Evolutionary conservation across 2,113 vertebrate genomes (phyloP).

Genomic region (Chinchilla lanigera): DNA sequence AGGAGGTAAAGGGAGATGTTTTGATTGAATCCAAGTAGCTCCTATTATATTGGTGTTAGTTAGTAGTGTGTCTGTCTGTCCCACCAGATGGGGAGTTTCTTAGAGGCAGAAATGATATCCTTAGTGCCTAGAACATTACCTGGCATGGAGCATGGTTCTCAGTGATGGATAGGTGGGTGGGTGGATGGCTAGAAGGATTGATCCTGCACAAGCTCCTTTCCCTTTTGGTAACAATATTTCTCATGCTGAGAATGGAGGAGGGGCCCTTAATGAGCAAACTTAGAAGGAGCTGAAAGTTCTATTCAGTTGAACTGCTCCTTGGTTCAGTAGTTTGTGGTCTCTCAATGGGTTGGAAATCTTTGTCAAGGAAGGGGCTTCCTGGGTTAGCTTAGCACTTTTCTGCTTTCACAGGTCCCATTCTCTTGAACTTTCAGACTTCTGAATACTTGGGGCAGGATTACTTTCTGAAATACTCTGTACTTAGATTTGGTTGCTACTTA

Average conservation of each 20-base stretch:
- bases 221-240: background rate
- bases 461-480: background rate
- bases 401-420: background rate
- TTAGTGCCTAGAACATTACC: background rate
- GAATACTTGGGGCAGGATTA: background rate
- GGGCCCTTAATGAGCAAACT: background rate
- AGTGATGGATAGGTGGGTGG: background rate
- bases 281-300: constrained; percentile 21
- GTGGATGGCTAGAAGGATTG: background rate
- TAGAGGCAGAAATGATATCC: background rate
- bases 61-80: background rate
- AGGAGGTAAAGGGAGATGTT: background rate
- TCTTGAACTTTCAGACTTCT: background rate
- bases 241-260: background rate
- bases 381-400: background rate
- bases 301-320: constrained; percentile 28
- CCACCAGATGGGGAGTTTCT: background rate
- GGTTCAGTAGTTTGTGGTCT: background rate
- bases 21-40: background rate
- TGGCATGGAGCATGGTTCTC: background rate
- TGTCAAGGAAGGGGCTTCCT: constrained; percentile 11
- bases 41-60: background rate
- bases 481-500: background rate
- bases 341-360: background rate
- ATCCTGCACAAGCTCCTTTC: background rate